A percentile compares a stretch with the other conserved stretches of the same genome.
These are phyloP conservation scores for Podarcis muralis DNA, from an alignment of 2,113 vertebrate species.

Conservation along the genomic window DNA sequence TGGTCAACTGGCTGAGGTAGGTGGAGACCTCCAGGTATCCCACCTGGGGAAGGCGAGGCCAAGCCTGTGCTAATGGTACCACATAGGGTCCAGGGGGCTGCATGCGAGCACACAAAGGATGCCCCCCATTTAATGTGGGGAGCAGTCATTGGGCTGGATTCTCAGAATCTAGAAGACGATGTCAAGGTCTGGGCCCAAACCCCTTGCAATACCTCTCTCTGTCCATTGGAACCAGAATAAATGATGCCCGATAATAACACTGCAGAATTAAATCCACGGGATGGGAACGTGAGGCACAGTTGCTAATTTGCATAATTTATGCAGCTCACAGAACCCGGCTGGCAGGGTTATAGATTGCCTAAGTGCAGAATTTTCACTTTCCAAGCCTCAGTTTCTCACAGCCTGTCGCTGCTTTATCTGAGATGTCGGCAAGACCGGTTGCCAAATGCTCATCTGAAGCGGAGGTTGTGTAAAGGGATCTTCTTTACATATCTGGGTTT, in stretches of 20 bases:
- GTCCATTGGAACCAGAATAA: background rate
- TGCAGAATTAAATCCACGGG: background rate
- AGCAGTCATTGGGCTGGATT: too few species aligned
- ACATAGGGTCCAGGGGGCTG: too few species aligned
- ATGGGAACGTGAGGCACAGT: background rate
- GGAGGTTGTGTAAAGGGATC: background rate
- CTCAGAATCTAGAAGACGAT: too few species aligned
- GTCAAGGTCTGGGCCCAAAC: too few species aligned
- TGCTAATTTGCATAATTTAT: background rate
- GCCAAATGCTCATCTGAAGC: background rate
- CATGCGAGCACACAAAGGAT: rapidly evolving
- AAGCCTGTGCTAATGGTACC: too few species aligned
- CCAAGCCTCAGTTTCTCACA: background rate
- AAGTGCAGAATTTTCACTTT: background rate
- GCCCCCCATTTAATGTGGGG: too few species aligned
- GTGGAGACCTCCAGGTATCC: too few species aligned
- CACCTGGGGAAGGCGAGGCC: too few species aligned
- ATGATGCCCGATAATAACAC: too few species aligned
- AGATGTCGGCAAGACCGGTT: rapidly evolving
- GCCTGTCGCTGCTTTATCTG: background rate
- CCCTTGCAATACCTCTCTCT: background rate
- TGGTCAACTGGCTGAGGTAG: too few species aligned
- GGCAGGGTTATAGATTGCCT: background rate
- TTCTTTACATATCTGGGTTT: background rate
- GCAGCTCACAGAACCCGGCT: background rate